phyloP scores from a whole-genome alignment of 2,888 invertebrate species.

The Morpho helenor region DNA sequence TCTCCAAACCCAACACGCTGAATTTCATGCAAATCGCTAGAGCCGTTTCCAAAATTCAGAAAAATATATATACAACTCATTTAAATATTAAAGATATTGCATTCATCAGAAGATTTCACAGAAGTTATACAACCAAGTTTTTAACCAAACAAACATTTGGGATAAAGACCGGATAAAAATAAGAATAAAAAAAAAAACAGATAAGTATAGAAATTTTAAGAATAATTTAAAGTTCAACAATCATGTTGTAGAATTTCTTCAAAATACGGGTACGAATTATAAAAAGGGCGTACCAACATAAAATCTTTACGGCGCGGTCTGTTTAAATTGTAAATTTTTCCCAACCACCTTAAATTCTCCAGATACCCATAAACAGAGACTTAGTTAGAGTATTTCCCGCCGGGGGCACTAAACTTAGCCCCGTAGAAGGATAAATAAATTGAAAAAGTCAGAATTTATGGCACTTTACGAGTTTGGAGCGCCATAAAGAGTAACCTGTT shows the following conservation, averaged over 20 bases:
- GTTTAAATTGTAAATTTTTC: conserved; percentile 11
- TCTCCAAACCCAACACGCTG: no score
- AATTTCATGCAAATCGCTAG: no score
- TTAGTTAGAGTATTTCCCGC: conserved; percentile 16
- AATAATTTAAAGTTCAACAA: no score
- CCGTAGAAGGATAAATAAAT: conserved; percentile 22
- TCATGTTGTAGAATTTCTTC: background rate
- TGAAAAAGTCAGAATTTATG: conserved; percentile 22
- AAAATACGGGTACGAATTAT: background rate
- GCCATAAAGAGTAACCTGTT: conserved; percentile 15
- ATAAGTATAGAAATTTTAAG: no score
- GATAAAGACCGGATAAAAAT: no score
- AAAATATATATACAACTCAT: no score
- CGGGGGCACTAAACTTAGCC: conserved; percentile 14
- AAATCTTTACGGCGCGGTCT: conserved; percentile 8
- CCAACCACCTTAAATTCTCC: conserved; percentile 10
- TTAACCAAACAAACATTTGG: no score
- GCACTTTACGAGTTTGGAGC: conserved; percentile 16
- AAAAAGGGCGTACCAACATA: background rate
- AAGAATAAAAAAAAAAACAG: no score
- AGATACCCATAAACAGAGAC: conserved; percentile 21
- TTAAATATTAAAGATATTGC: no score
- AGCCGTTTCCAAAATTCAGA: no score
- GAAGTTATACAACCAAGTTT: no score
- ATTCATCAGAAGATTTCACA: no score